Base-by-base conservation (phyloP, 2,113 vertebrate genomes). In the Pseudopipra pipra region DNA sequence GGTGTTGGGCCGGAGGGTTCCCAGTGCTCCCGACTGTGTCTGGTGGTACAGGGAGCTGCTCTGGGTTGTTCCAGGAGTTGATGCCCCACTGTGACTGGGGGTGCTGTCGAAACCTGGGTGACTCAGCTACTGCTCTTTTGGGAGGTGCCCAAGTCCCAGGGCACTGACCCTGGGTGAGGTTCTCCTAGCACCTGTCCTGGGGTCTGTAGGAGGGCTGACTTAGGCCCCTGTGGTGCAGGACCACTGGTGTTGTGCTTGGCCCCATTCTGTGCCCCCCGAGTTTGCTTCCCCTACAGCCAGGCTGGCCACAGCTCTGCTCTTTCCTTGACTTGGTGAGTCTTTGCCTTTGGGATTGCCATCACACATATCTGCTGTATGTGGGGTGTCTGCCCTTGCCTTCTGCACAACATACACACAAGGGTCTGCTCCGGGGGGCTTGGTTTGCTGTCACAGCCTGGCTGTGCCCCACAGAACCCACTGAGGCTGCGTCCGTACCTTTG, bases 391-490 rank as follows among this genome's bases (percentile, higher is more conserved):
- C 55, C 24, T 70, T 0, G 0, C 35, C 35, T 41, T 8, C 23
- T 19, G 5, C 11, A 33, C 1, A 1, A 0, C 0, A 3, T 7
- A n/a, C 17, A 31, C 41, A 13, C 0, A 0, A 7, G 44, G 35
- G n/a, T 11, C 27, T 76, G 82, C 39, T 20, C 27, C 6, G 9
- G 37, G 51, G 33, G 24, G 35, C 49, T 77, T 39, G 30, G 59
- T 56, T 85, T 1, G 0, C 46, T 62, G 78, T 10, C 5, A 7
- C 49, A 70, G 51, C 31, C 12, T 7, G 6, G 19, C 66, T 21
- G 37, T 72, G 51, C 9, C 46, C 11, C 54, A 3, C 23, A 21
- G 12, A 73, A 9, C 20, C 31, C 3, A 2, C 12, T 8, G 39
- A 44, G n/a, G 12, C 23, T 51, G 39, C 66, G 25, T 25, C 46